phyloP scores from a whole-genome alignment of 2,888 invertebrate species.

The Volucella bombylans region DNA sequence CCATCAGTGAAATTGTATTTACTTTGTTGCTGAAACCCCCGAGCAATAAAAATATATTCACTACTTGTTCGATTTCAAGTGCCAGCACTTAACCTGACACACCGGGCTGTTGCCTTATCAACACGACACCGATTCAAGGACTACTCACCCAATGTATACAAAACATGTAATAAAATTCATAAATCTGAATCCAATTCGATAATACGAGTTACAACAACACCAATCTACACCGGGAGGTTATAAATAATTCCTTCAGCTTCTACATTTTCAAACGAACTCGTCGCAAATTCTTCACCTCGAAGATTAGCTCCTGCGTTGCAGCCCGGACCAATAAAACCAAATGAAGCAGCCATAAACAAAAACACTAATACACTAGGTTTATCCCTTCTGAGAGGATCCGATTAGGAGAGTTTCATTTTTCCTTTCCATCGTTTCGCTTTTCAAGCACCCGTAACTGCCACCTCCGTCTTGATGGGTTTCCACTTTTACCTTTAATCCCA shows the following conservation, averaged over 20 bases:
- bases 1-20: too few species aligned
- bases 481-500: conserved; percentile 69
- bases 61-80: too few species aligned
- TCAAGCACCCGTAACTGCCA: not conserved
- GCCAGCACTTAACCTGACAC: too few species aligned
- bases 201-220: conserved; percentile 41
- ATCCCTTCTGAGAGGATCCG: conserved; percentile 70
- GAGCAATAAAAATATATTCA: too few species aligned
- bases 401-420: conserved; percentile 61
- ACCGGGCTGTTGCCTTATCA: too few species aligned
- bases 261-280: conserved; percentile 24
- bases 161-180: conserved; percentile 12
- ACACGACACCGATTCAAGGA: too few species aligned
- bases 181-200: conserved; percentile 48
- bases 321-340: conserved; percentile 69
- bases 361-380: conserved; percentile 70
- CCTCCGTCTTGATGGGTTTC: conserved; percentile 44
- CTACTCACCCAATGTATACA: too few species aligned
- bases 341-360: conserved; percentile 73
- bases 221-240: not conserved
- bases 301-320: conserved; percentile 68
- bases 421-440: not conserved
- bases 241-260: conserved; percentile 41
- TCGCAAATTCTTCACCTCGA: conserved; percentile 63
- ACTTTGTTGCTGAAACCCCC: too few species aligned